phyloP scores from a whole-genome alignment of 1,140 invertebrate genomes.

The Drosophila cardini region DNA sequence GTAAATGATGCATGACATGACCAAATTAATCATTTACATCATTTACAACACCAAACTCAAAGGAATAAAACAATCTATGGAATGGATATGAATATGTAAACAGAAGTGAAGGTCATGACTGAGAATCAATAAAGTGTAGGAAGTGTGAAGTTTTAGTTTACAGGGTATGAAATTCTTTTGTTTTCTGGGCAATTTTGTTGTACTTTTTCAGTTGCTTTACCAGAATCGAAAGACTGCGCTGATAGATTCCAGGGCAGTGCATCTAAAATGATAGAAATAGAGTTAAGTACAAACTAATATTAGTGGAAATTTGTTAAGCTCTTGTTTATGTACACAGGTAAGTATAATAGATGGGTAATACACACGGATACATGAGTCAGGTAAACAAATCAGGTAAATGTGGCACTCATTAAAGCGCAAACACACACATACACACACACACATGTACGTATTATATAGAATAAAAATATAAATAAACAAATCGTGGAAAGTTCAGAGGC shows the following conservation, averaged over 20 bases:
- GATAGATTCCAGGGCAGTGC: constrained; percentile 66
- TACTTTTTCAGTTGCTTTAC: constrained; percentile 53
- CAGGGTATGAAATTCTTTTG: constrained; percentile 20
- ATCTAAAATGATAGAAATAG: constrained; percentile 70
- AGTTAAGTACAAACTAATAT: constrained; percentile 47
- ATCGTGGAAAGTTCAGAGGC: constrained; percentile 64
- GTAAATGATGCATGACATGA: constrained; percentile 40
- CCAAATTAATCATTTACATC: constrained; percentile 46
- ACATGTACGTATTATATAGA: constrained; percentile 33
- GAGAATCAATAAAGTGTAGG: constrained; percentile 60
- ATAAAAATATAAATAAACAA: constrained; percentile 5
- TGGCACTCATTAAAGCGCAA: constrained; percentile 59
- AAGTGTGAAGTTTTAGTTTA: constrained; percentile 53
- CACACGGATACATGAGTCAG: constrained; percentile 26
- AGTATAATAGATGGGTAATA: constrained; percentile 10
- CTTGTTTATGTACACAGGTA: constrained; percentile 37
- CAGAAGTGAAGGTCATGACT: constrained; percentile 50
- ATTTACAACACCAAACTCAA: constrained; percentile 17
- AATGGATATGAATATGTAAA: background rate
- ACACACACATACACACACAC: constrained; percentile 55
- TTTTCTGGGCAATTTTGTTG: constrained; percentile 18
- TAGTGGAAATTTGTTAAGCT: constrained; percentile 45
- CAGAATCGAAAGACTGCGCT: constrained; percentile 72
- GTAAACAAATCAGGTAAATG: constrained; percentile 54
- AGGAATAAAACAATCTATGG: constrained; percentile 11